Base-by-base conservation (phyloP, 2,113 vertebrate genomes). In the Oreocharis arfaki region DNA sequence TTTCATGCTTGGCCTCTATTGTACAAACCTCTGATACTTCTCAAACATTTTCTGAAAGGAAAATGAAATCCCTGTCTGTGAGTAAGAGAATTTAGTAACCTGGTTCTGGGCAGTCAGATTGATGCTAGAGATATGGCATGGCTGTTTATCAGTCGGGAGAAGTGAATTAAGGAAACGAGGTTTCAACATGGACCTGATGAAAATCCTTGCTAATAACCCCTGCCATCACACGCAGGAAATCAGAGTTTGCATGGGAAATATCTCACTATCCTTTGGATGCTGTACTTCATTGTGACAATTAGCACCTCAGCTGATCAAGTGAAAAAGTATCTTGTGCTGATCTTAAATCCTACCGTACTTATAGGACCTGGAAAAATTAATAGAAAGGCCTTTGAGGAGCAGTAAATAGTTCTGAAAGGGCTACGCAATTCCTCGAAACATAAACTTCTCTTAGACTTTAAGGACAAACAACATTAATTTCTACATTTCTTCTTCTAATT, bases 1-100 rank as follows among this genome's bases (percentile, higher is more conserved):
- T 95, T 98, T 96, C 94, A 92, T 76, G 87, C 96, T 95, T 87
- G 96, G 47, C n/a, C n/a, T 84, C 73, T 77, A 32, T 81, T 49
- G 61, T 76, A 86, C 56, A 84, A 90, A 53, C 44, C 28, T 75
- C 28, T 75, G 64, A 84, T 82, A 64, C 20, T 89, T 74, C 82
- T 84, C 60, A 84, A 94, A 86, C 22, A 2, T 68, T 93, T 92
- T 81, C 73, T 0, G 0, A 64, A 22, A 68, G 69, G 60, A 83
- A 94, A 94, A 92, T 37, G 6, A 64, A 93, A 81, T 56, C 1
- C 2, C 27, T 37, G 30, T 8, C 41, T 64, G n/a, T 42, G 41
- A 22, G 42, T 32, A 55, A 56, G n/a, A 49, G 57, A 78, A 68
- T 60, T 86, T 33, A 30, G 76, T 46, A 77, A 74, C 19, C 32